These are phyloP conservation scores for Lampropteryx suffumata DNA, from an alignment of 2,888 invertebrate species.

Conservation along the genomic window DNA sequence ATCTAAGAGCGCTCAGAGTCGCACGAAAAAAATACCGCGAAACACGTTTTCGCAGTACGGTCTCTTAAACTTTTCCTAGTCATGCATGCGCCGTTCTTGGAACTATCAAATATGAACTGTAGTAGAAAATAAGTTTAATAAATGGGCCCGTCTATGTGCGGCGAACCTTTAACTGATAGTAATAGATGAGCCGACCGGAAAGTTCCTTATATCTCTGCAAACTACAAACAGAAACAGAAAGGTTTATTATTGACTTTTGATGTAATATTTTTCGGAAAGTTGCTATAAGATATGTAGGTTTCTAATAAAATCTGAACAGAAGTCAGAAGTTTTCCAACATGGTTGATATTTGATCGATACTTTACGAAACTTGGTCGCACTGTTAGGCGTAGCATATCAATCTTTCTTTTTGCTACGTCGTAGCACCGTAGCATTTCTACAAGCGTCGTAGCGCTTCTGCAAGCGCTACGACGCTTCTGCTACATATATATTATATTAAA, in stretches of 20 bases:
- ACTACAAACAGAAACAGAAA: conserved; percentile 60
- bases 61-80: conserved; percentile 10
- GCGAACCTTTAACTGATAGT: conserved; percentile 49
- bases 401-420: neutral
- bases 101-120: conserved; percentile 36
- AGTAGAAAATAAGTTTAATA: conserved; percentile 39
- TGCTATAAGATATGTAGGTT: conserved; percentile 3
- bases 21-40: no score
- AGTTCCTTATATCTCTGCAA: conserved; percentile 53
- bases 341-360: no score
- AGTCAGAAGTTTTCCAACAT: neutral
- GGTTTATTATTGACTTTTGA: conserved; percentile 43
- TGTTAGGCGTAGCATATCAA: no score
- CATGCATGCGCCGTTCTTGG: conserved; percentile 20
- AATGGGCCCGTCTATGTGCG: conserved; percentile 39
- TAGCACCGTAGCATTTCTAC: neutral
- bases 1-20: no score
- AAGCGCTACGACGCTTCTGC: no score
- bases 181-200: conserved; percentile 52
- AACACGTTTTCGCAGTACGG: conserved; percentile 2
- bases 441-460: no score
- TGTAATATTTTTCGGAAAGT: conserved; percentile 34
- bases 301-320: neutral
- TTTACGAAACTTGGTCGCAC: no score
- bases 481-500: no score